Conservation (phyloP, 2,888 invertebrate species). For the Lepeophtheirus nordmannii region DNA sequence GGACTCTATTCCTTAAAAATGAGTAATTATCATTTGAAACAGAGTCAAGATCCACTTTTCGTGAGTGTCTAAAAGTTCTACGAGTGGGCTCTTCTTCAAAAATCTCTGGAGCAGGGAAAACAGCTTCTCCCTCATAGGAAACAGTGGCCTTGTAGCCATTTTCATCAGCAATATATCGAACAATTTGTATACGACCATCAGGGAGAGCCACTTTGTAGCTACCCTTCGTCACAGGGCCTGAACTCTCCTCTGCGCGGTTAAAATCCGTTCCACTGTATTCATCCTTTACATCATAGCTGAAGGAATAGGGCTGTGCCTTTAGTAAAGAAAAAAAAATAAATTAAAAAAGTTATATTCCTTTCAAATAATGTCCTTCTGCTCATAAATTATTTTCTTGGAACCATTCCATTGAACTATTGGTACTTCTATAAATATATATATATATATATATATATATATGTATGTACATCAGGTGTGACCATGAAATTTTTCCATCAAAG, state of each 20-base stretch:
- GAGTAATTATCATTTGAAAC: background rate
- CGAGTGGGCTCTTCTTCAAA: background rate
- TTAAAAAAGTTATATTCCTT: background rate
- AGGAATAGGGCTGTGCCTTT: conserved; percentile 14
- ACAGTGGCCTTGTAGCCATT: conserved; percentile 20
- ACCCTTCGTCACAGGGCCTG: conserved; percentile 12
- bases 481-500: too few species aligned
- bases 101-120: background rate
- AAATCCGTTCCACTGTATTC: conserved; percentile 15
- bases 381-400: too few species aligned
- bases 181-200: conserved; percentile 19
- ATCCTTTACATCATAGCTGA: conserved; percentile 17
- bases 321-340: background rate
- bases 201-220: conserved; percentile 17
- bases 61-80: background rate
- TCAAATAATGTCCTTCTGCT: too few species aligned
- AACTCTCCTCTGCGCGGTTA: background rate
- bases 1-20: background rate
- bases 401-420: too few species aligned
- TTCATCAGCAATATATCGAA: conserved; percentile 9
- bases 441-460: too few species aligned
- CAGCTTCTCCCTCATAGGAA: conserved; percentile 12
- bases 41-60: background rate
- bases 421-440: too few species aligned
- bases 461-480: too few species aligned